These are phyloP conservation scores for Philypnodon macrostomus DNA, from an alignment of 2,797 vertebrate species.

Conservation along the genomic window DNA sequence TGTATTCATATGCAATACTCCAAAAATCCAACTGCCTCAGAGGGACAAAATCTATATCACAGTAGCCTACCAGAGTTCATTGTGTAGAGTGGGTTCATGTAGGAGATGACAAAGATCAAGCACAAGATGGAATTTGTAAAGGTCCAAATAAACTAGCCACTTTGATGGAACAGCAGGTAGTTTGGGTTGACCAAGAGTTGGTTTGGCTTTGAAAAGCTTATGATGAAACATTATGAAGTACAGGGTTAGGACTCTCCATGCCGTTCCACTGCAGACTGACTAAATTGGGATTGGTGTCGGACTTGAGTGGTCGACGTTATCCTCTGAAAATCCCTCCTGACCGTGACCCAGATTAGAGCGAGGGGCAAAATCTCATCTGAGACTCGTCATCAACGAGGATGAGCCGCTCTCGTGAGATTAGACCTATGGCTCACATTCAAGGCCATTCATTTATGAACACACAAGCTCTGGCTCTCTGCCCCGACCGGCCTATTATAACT, in stretches of 20 bases:
- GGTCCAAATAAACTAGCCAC: background rate
- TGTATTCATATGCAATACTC: background rate
- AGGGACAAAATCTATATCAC: no score
- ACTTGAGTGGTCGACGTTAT: conserved; percentile 33
- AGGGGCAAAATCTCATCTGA: conserved; percentile 49
- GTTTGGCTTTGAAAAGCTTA: background rate
- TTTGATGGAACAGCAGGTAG: background rate
- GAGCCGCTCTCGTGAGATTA: conserved; percentile 43
- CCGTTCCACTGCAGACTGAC: conserved; percentile 3
- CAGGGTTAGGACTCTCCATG: background rate
- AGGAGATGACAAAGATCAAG: no score
- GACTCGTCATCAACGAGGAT: conserved; percentile 54
- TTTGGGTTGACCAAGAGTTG: background rate
- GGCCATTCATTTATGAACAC: conserved; percentile 31
- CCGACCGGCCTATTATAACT: conserved; percentile 39
- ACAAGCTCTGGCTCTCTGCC: conserved; percentile 15
- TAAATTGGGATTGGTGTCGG: conserved; percentile 21
- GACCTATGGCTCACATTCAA: conserved; percentile 51
- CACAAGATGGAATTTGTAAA: background rate
- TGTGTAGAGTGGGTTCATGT: no score
- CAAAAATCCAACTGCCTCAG: no score
- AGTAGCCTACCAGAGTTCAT: no score
- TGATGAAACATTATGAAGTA: conserved; percentile 5
- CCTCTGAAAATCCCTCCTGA: conserved; percentile 25
- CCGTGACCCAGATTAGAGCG: conserved; percentile 53